phyloP scores from a whole-genome alignment of 2,888 invertebrate genomes.

The Caenorhabditis imperialis region DNA sequence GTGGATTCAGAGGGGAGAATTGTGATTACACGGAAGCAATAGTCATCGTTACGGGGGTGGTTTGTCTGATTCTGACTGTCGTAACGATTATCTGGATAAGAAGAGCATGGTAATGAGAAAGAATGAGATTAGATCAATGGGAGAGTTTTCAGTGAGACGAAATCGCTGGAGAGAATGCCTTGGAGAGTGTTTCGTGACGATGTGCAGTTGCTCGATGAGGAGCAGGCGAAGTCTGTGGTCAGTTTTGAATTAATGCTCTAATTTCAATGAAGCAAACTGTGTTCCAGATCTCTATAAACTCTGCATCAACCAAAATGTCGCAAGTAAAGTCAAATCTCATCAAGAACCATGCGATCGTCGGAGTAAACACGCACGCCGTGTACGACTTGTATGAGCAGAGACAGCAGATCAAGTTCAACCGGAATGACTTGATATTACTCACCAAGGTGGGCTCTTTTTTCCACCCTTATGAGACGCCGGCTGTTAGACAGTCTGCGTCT shows the following conservation, averaged over 20 bases:
- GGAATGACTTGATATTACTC: slow-evolving; percentile 57
- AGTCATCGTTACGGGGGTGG: slow-evolving; percentile 14
- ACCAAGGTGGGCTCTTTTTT: slow-evolving; percentile 54
- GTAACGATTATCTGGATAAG: slow-evolving; percentile 24
- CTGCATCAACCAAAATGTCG: slow-evolving; percentile 60
- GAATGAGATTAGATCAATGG: no score
- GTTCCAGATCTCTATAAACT: slow-evolving; percentile 59
- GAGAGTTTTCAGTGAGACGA: slow-evolving; percentile 52
- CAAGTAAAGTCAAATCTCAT: slow-evolving; percentile 54
- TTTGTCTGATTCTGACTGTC: slow-evolving; percentile 21
- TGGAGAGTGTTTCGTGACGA: slow-evolving; percentile 65
- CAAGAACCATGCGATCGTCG: slow-evolving; percentile 73
- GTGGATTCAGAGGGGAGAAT: slow-evolving; percentile 61
- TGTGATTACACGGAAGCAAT: slow-evolving; percentile 66
- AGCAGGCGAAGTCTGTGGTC: slow-evolving; percentile 65
- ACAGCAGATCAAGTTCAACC: slow-evolving; percentile 55
- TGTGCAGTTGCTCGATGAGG: slow-evolving; percentile 62
- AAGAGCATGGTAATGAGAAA: slow-evolving; percentile 25
- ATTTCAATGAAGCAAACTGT: no score
- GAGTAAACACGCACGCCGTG: slow-evolving; percentile 66
- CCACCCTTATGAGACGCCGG: no score
- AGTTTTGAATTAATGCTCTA: no score
- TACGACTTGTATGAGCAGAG: slow-evolving; percentile 61
- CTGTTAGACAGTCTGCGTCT: no score
- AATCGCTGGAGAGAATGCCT: slow-evolving; percentile 62